phyloP scores from a whole-genome alignment of 2,888 invertebrate genomes.

The Cyclophora punctaria region DNA sequence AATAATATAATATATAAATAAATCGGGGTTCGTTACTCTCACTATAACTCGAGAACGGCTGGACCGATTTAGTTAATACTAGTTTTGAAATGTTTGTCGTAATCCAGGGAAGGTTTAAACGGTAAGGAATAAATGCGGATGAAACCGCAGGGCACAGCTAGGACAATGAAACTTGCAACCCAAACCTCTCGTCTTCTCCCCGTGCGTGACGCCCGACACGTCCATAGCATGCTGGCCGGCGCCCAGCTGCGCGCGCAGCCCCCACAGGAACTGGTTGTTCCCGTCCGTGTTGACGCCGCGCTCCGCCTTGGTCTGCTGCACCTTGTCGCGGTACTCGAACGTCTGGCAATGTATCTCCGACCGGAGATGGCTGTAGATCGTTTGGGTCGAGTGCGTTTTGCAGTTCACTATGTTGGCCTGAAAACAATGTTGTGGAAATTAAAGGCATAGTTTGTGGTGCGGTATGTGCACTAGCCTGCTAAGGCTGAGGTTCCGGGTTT shows the following conservation, averaged over 20 bases:
- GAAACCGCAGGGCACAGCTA: no score
- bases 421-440: neutral
- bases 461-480: no score
- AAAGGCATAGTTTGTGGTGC: neutral
- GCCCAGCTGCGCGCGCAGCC: conserved; percentile 72
- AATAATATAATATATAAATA: no score
- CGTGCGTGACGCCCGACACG: conserved; percentile 19
- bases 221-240: conserved; percentile 70
- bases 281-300: conserved; percentile 36
- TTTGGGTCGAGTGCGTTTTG: conserved; percentile 81
- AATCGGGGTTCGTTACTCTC: no score
- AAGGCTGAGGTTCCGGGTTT: no score
- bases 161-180: neutral
- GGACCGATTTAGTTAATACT: no score
- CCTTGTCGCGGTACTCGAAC: conserved; percentile 50
- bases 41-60: no score
- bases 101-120: no score
- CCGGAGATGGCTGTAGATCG: conserved; percentile 77
- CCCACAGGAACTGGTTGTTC: conserved; percentile 64
- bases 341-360: conserved; percentile 79
- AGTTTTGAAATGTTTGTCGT: no score
- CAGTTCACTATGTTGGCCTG: conserved; percentile 78
- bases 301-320: conserved; percentile 49
- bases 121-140: no score
- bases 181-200: conserved; percentile 32